phyloP scores from a whole-genome alignment of 2,113 vertebrate species.

The Cryptomyrus ogoouensis region DNA sequence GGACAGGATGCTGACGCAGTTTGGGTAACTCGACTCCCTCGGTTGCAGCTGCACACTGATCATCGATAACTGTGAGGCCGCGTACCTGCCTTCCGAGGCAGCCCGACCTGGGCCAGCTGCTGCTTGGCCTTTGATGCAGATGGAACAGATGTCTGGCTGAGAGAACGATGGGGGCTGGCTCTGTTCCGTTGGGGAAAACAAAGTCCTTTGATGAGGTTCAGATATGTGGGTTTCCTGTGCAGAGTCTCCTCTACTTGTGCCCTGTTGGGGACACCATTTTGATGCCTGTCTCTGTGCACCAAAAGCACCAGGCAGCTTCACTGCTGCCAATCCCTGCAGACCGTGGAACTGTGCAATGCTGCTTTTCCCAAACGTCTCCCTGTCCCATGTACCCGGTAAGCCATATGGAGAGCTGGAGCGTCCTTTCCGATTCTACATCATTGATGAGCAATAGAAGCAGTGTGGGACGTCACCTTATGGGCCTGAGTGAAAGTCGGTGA shows the following conservation, averaged over 20 bases:
- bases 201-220: not conserved
- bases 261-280: not conserved
- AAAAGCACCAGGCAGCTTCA: slow-evolving; percentile 44
- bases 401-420: not conserved
- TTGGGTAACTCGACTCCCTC: not conserved
- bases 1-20: not conserved
- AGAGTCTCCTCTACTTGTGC: not conserved
- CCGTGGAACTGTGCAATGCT: slow-evolving; percentile 24
- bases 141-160: not conserved
- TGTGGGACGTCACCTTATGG: not conserved
- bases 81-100: not conserved
- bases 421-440: not conserved
- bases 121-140: not conserved
- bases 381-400: not conserved
- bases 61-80: not conserved
- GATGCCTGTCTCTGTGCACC: slow-evolving; percentile 20
- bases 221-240: not conserved
- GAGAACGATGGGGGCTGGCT: not conserved
- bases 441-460: not conserved
- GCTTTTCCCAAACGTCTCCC: slow-evolving; percentile 42
- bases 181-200: not conserved
- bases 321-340: slow-evolving; percentile 11
- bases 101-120: not conserved
- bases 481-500: not conserved
- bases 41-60: not conserved